Evolutionary conservation across 2,113 vertebrate genomes (phyloP), one percentile per base, ranked within the genome.

Genomic region (Tachysurus vachellii): DNA sequence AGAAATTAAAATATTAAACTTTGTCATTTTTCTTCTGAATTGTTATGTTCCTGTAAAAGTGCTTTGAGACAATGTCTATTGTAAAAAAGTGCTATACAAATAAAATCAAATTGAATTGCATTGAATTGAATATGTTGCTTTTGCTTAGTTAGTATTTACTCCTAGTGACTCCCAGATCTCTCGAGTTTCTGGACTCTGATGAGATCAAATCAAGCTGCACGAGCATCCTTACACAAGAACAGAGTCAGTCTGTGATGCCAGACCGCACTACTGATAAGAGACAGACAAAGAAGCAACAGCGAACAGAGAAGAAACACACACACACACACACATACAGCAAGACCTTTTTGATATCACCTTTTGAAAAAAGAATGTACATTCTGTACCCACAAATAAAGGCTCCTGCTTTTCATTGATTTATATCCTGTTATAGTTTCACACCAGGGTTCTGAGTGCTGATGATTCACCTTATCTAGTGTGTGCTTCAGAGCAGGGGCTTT

Each of bases 391-490:
- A 75, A 23, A 75, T 44, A 57, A 85, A 44, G 31, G 5, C 42
- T 47, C 36, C 71, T 47, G 36, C 57, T 64, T 53, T 77, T 31
- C 42, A 62, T 6, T 86, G 28, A 85, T 64, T 79, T 62, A 76
- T 75, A 85, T 76, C 21, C 83, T 77, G 57, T 36, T 36, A 17
- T 28, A 17, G 54, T 84, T 53, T 73, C 82, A 70, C 82, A 84
- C 64, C 42, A 80, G 28, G n/a, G 1, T 56, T 31, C 50, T 28
- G 14, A 57, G 56, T 56, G 23, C 36, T 76, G 56, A 76, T 44
- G 77, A 80, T 80, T 77, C 71, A 75, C 36, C 23, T 76, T 47
- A 31, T 7, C 0, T 56, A 36, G 53, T 56, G 66, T 42, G 56
- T 23, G 44, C 4, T 64, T 61, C 21, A 71, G 31, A 71, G 73